Evolutionary conservation across 1,140 invertebrate species (phyloP).

Genomic region (Andricus grossulariae): DNA sequence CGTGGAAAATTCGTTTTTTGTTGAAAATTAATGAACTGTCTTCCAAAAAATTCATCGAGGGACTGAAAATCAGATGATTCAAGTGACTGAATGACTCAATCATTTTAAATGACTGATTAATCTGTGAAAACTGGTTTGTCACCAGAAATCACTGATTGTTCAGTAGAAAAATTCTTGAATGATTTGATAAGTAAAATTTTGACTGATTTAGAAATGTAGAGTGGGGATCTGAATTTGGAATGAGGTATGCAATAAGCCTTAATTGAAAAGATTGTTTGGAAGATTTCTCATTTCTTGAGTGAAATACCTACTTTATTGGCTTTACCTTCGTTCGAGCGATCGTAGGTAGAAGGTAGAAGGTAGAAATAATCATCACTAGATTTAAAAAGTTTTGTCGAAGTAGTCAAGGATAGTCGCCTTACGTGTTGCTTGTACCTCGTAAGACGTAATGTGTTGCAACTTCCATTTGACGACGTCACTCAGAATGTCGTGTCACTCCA

Average conservation of each 20-base stretch:
- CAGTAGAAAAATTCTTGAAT: too few species aligned
- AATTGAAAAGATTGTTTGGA: constrained; percentile 46
- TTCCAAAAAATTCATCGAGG: too few species aligned
- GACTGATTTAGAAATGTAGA: too few species aligned
- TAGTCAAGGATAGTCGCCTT: constrained; percentile 66
- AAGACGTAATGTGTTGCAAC: constrained; percentile 51
- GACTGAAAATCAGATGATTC: too few species aligned
- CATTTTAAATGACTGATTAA: too few species aligned
- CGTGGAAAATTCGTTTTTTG: too few species aligned
- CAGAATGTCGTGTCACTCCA: constrained; percentile 58
- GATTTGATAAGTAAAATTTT: too few species aligned
- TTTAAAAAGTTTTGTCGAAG: constrained; percentile 22
- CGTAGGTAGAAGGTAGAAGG: constrained; percentile 47
- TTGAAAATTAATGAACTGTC: too few species aligned
- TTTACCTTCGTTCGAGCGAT: constrained; percentile 51
- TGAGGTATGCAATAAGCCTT: constrained; percentile 46
- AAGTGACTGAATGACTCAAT: too few species aligned
- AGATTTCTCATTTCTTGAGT: constrained; percentile 48
- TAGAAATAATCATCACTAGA: constrained; percentile 12
- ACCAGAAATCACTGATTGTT: too few species aligned
- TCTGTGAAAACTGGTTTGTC: too few species aligned
- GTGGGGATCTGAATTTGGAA: constrained; percentile 34
- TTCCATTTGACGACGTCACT: constrained; percentile 49
- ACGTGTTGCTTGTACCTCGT: constrained; percentile 36
- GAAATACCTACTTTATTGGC: constrained; percentile 54